Evolutionary conservation across 1,140 invertebrate species (phyloP).

Genomic region (Lethocerus indicus): DNA sequence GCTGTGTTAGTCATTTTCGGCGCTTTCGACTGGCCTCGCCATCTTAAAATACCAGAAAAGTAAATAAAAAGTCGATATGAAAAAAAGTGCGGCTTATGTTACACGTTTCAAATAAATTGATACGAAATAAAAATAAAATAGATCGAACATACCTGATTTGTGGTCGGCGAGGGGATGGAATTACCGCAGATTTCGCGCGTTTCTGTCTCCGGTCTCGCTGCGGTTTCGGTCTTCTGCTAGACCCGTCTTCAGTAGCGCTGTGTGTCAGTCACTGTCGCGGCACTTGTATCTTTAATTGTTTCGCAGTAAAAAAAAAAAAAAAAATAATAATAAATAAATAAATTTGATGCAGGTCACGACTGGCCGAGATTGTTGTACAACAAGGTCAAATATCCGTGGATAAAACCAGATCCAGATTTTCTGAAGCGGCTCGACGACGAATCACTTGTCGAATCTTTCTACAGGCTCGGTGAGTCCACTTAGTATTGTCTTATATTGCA

Average conservation of each 20-base stretch:
- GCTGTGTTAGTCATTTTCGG: no score
- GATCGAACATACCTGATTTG: no score
- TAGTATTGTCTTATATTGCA: no score
- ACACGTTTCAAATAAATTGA: no score
- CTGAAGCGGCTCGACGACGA: not conserved
- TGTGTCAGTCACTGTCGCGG: not conserved
- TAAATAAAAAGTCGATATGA: no score
- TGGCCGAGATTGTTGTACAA: not conserved
- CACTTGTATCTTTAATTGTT: not conserved
- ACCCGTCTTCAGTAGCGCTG: not conserved
- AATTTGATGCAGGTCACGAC: not conserved
- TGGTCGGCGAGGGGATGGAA: not conserved
- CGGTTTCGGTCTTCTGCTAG: not conserved
- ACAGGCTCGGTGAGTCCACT: no score
- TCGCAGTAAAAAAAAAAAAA: not conserved
- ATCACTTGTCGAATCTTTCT: not conserved
- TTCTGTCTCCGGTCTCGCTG: not conserved
- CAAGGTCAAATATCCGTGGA: not conserved
- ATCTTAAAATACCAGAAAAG: no score
- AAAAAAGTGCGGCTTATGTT: no score
- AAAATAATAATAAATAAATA: not conserved
- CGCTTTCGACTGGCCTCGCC: no score
- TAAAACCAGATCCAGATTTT: slow-evolving; percentile 1
- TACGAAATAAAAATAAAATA: no score
- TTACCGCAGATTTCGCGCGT: not conserved